Evolutionary conservation across 1,140 invertebrate species (phyloP), one percentile per base, ranked within the genome.

Genomic region (Drosophila bocqueti): DNA sequence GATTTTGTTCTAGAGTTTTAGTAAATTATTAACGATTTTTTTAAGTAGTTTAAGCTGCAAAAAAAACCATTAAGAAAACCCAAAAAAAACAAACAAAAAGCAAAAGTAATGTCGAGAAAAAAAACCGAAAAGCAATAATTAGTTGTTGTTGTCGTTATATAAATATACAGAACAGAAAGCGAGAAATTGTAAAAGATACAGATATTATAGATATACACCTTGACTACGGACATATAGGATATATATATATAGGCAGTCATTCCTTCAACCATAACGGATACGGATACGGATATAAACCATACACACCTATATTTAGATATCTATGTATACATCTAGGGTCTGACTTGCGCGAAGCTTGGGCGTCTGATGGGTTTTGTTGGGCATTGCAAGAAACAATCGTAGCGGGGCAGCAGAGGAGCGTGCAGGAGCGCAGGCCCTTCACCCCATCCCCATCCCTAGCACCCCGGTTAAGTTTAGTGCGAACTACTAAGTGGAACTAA

Each of bases 121-220:
- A 87, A 85, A 89, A 89, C 85, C 79, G 81, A 90, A 89, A 90
- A 89, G 85, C 85, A 89, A 89, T 89, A 89, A 89, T 89, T 89
- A 89, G 78, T 89, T 89, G 84, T 87, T 87, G 84, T 89, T 89
- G 84, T 89, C 84, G 84, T 89, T 89, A 89, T 87, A 57, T 73
- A 75, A 62, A 89, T 81, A 87, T 89, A 89, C 65, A 89, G 68
- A 81, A 59, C 62, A 89, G 68, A 81, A 59, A 43, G 54, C 74
- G 40, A 77, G 40, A 77, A 68, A 67, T 49, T 62, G 63, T 50
- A 60, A 78, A 61, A 55, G 64, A 75, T 66, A 80, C 26, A 77
- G 63, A 78, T 76, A 79, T 72, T 77, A 73, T 78, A 83, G 63
- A 83, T 82, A 83, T 81, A 85, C 55, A 86, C 77, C 80, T 49